Evolutionary conservation across 2,113 vertebrate genomes (phyloP).

Genomic region (Cnemophilus loriae): DNA sequence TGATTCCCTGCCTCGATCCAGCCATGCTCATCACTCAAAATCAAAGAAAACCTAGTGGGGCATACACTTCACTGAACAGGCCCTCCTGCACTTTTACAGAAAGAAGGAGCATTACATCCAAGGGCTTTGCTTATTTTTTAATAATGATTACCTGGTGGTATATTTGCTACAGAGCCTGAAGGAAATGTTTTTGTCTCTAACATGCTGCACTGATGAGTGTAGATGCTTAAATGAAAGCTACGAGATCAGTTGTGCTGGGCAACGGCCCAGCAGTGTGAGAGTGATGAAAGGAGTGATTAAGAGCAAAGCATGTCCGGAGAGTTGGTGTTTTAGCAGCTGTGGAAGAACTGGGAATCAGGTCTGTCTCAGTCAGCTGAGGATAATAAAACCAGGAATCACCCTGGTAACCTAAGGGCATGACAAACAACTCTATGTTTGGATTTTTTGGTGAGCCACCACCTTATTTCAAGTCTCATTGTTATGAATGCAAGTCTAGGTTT

Average conservation of each 20-base stretch:
- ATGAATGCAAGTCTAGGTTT: background rate
- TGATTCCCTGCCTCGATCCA: background rate
- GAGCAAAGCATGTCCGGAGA: background rate
- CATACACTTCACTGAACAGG: background rate
- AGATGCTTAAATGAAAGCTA: background rate
- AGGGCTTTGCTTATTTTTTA: background rate
- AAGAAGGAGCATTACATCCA: background rate
- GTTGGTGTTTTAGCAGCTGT: background rate
- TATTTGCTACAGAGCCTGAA: background rate
- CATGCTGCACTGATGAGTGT: accelerated
- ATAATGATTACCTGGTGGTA: background rate
- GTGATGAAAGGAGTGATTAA: background rate
- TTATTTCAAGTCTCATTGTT: background rate
- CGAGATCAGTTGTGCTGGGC: background rate
- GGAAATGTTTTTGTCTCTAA: background rate
- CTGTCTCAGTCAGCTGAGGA: background rate
- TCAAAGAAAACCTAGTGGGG: background rate
- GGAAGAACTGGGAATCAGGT: background rate
- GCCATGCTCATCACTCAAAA: background rate
- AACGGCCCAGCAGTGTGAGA: background rate
- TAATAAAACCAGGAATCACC: background rate
- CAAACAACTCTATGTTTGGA: background rate
- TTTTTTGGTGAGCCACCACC: background rate
- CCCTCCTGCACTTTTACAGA: background rate
- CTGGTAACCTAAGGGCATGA: background rate